Evolutionary conservation across 2,888 invertebrate genomes (phyloP).

Genomic region (Cantharis lateralis): DNA sequence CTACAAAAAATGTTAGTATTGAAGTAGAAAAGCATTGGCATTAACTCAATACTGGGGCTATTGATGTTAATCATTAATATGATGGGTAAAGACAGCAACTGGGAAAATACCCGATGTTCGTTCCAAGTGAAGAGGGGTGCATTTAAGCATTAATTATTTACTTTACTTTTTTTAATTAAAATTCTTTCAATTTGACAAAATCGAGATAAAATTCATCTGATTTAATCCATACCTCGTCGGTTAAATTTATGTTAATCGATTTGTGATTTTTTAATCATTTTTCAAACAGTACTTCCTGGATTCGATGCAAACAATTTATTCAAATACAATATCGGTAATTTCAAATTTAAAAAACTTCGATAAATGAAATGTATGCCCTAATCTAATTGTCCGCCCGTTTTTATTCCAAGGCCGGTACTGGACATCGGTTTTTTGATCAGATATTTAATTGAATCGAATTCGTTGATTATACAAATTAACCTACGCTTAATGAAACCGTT

Average conservation of each 20-base stretch:
- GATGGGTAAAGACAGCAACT: conserved; percentile 30
- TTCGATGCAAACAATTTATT: background rate
- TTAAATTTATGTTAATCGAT: background rate
- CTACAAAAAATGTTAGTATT: conserved; percentile 28
- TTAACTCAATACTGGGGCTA: conserved; percentile 30
- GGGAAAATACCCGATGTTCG: conserved; percentile 31
- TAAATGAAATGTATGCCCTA: too few relatives aligned
- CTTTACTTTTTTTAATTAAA: background rate
- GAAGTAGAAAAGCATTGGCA: conserved; percentile 29
- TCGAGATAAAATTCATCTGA: background rate
- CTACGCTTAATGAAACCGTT: too few relatives aligned
- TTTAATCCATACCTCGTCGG: background rate
- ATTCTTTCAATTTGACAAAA: background rate
- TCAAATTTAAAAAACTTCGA: too few relatives aligned
- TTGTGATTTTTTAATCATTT: background rate
- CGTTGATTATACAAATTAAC: too few relatives aligned
- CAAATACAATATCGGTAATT: background rate
- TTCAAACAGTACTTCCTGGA: background rate
- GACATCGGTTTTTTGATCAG: too few relatives aligned
- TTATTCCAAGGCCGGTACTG: background rate
- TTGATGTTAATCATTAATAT: conserved; percentile 36
- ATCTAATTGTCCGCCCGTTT: too few relatives aligned
- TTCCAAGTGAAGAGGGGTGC: conserved; percentile 4
- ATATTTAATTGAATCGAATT: too few relatives aligned
- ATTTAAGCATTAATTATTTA: background rate